Evolutionary conservation across 1,140 invertebrate genomes (phyloP).

Genomic region (Drosophila navojoa): DNA sequence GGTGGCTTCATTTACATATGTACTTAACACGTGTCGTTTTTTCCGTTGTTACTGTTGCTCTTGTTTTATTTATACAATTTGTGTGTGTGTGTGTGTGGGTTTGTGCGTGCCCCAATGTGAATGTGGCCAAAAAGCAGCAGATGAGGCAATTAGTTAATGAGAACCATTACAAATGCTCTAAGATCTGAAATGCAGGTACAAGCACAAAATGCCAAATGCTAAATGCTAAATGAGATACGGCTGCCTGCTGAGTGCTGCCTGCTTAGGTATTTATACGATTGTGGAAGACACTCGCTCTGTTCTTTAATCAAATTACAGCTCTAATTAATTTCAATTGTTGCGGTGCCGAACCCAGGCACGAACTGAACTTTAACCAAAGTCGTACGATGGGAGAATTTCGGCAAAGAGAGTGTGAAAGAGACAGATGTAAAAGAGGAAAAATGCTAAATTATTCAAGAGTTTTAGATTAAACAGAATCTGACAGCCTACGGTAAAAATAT

Average conservation of each 20-base stretch:
- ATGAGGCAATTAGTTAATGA: constrained; percentile 71
- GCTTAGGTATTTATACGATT: constrained; percentile 28
- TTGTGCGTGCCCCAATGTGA: no score
- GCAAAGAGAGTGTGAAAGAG: neutral
- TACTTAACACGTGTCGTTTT: constrained; percentile 67
- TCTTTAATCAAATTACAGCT: constrained; percentile 74
- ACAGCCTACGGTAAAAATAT: no score
- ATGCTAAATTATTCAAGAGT: no score
- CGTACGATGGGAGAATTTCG: neutral
- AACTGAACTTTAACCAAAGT: constrained; percentile 27
- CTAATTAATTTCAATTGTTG: constrained; percentile 78
- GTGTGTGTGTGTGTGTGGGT: neutral
- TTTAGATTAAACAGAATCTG: no score
- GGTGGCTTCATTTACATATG: constrained; percentile 64
- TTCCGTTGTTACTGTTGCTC: neutral
- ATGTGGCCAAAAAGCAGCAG: neutral
- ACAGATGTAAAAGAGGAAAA: neutral
- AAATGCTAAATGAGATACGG: neutral
- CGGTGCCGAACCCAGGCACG: constrained; percentile 14
- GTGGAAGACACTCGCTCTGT: constrained; percentile 37
- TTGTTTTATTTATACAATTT: constrained; percentile 21
- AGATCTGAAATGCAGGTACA: constrained; percentile 32
- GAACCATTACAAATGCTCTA: constrained; percentile 35
- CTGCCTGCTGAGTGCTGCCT: neutral
- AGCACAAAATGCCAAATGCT: neutral